Conservation (phyloP, 2,113 vertebrate species). For the Tretioscincus oriximinensis region DNA sequence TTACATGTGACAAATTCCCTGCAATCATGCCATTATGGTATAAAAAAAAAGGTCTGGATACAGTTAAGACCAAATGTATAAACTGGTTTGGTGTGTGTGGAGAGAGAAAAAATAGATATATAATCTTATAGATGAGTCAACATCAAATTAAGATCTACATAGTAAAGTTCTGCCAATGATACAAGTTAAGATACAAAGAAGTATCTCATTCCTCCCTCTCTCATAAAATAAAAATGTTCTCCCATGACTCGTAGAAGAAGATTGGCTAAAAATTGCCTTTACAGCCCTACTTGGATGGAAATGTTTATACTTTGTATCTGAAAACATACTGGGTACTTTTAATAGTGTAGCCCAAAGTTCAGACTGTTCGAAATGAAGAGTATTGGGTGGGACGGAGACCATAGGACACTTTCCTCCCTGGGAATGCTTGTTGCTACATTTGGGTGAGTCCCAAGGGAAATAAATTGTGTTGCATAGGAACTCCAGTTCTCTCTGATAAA, state of each 20-base stretch:
- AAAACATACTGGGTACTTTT: constrained; percentile 38
- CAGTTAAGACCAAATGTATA: background rate
- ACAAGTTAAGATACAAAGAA: background rate
- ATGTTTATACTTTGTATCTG: constrained; percentile 49
- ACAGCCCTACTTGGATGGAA: constrained; percentile 15
- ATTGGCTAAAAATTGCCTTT: constrained; percentile 40
- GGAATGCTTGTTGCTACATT: constrained; percentile 43
- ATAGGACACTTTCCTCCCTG: constrained; percentile 33
- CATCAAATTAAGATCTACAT: background rate
- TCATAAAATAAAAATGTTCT: constrained; percentile 27
- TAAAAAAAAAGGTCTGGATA: no score
- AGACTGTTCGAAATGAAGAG: constrained; percentile 31
- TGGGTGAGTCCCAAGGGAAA: constrained; percentile 38
- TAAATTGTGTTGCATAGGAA: constrained; percentile 31
- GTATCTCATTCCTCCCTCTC: background rate
- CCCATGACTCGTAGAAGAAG: constrained; percentile 2
- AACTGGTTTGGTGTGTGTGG: no score
- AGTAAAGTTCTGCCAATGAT: background rate
- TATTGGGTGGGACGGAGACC: constrained; percentile 45
- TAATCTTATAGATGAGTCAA: background rate
- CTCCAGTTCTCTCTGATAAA: constrained; percentile 29
- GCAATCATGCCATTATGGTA: no score
- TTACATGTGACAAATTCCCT: no score
- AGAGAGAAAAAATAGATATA: no score
- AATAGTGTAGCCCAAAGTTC: constrained; percentile 48